Evolutionary conservation across 2,113 vertebrate genomes (phyloP).

Genomic region (Bothrops jararaca): DNA sequence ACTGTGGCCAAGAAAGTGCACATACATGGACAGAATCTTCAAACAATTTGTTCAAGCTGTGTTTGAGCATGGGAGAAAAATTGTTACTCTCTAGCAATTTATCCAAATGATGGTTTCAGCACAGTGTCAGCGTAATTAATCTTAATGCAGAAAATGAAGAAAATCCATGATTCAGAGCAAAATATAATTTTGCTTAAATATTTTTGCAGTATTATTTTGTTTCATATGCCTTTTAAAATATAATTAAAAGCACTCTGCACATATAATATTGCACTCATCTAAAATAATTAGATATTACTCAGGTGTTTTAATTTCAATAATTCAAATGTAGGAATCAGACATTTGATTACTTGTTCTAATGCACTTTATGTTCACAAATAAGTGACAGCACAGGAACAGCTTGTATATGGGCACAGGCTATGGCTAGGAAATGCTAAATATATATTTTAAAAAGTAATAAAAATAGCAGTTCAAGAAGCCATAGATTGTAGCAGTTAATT

Average conservation of each 20-base stretch:
- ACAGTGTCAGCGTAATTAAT: conserved; percentile 56
- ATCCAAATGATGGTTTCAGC: conserved; percentile 20
- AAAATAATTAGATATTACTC: conserved; percentile 71
- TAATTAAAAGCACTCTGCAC: conserved; percentile 63
- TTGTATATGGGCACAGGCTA: conserved; percentile 47
- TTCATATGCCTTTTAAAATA: conserved; percentile 78
- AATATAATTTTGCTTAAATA: conserved; percentile 65
- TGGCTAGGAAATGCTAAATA: conserved; percentile 43
- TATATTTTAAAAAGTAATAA: conserved; percentile 48
- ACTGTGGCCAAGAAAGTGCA: conserved; percentile 91
- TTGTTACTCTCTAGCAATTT: conserved; percentile 70
- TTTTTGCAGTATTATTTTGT: conserved; percentile 63
- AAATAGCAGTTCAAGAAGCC: conserved; percentile 44
- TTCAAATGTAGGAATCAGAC: conserved; percentile 57
- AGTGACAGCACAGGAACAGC: conserved; percentile 32
- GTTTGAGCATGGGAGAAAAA: conserved; percentile 84
- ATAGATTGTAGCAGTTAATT: conserved; percentile 51
- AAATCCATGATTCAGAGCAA: conserved; percentile 67
- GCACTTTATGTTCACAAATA: conserved; percentile 36
- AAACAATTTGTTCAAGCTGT: conserved; percentile 92
- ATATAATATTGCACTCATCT: conserved; percentile 72
- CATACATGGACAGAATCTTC: conserved; percentile 98
- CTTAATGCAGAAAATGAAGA: conserved; percentile 67
- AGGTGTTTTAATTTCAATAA: conserved; percentile 66
- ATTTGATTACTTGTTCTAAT: conserved; percentile 55